Base-by-base conservation (phyloP, 1,140 invertebrate genomes). In the Aphis craccivora region DNA sequence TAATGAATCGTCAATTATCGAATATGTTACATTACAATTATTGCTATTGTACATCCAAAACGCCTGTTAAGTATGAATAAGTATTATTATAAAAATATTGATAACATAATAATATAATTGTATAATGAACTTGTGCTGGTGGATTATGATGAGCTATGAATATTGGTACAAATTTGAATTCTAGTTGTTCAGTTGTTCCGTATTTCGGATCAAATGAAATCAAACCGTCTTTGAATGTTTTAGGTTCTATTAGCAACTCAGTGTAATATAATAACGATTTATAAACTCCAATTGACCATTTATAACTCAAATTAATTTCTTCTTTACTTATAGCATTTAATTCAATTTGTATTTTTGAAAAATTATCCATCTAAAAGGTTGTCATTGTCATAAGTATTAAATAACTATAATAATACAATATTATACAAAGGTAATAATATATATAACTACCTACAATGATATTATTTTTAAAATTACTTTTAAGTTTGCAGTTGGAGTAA, bases 21-120 rank as follows among this genome's bases (percentile, higher is more conserved):
- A 51, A 51, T 93, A 93, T 30, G 60, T n/a, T 35, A 84, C 25
- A 43, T n/a, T 22, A 1, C 5, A n/a, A 37, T 83, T 11, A 43
- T 40, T 84, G 48, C 40, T 40, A 51, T 93, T 93, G 81, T 93
- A 93, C 8, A 93, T 5, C 91, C 91, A 93, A 86, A 93, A 93
- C 22, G 91, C 91, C 91, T 93, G 9, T 43, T 25, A 81, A 83
- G 45, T 91, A 22, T 48, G 23, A 43, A 30, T 30, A 76, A 51
- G 18, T 51, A 91, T n/a, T 76, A 76, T n/a, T n/a, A n/a, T 5
- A n/a, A 14, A 35, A 35, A 35, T n/a, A 76, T 76, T 76, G 14
- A n/a, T 76, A 1, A 18, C 5, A 76, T 35, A 76, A 30, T n/a
- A 14, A 76, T 0, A 55, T 60, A 20, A 53, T 53, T 22, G 25